Conservation (phyloP, 2,797 vertebrate species). For the Protonibea diacanthus region DNA sequence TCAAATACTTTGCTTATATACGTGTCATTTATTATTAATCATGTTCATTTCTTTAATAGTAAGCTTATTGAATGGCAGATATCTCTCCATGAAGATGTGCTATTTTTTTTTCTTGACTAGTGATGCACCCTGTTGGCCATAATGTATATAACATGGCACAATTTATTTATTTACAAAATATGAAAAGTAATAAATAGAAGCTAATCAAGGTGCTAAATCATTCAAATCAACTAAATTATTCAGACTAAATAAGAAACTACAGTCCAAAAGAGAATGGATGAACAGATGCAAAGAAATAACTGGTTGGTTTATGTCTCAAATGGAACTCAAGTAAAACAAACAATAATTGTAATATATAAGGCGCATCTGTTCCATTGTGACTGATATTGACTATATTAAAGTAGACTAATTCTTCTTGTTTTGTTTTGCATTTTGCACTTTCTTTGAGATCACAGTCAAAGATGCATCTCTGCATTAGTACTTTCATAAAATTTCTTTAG, state of each 20-base stretch:
- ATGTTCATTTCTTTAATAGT: background rate
- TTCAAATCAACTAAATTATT: background rate
- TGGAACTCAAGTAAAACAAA: background rate
- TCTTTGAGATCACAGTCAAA: too few relatives aligned
- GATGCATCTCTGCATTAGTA: background rate
- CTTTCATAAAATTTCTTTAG: background rate
- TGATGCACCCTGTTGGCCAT: conserved; percentile 67
- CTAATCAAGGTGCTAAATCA: background rate
- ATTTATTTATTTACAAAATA: background rate
- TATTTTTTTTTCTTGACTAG: conserved; percentile 33
- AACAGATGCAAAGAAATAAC: background rate
- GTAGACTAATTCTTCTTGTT: background rate
- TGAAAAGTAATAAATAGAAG: background rate
- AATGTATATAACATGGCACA: conserved; percentile 22
- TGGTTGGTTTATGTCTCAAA: background rate
- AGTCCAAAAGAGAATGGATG: background rate
- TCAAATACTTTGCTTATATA: background rate
- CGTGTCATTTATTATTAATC: background rate
- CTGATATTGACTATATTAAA: background rate
- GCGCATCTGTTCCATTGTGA: conserved; percentile 2
- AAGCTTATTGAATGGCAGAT: background rate
- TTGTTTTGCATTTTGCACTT: background rate
- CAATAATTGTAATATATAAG: background rate
- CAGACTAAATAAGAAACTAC: background rate
- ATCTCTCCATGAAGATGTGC: background rate